Percentiles rank a stretch among this genome's conserved stretches.
phyloP scores from a whole-genome alignment of 2,797 vertebrate genomes.

The Silurus lanzhouensis region DNA sequence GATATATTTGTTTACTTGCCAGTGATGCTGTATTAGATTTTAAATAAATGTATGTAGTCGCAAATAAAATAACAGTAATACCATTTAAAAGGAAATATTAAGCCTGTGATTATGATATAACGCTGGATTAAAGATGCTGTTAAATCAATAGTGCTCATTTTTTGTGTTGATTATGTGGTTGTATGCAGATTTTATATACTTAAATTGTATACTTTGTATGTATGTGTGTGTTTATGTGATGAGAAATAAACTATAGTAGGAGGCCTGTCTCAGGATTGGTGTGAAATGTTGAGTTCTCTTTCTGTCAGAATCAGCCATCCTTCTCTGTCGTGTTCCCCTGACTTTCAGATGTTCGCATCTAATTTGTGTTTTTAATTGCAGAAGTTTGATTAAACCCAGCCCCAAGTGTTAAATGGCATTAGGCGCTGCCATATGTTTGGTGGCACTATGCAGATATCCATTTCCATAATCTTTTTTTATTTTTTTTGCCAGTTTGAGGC shows the following conservation, averaged over 20 bases:
- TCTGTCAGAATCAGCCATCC: slow-evolving; percentile 75
- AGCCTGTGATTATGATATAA: not conserved
- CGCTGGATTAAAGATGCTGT: not conserved
- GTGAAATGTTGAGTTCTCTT: slow-evolving; percentile 57
- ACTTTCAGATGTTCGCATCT: slow-evolving; percentile 80
- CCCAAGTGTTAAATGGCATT: slow-evolving; percentile 80
- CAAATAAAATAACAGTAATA: not conserved
- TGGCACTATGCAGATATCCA: slow-evolving; percentile 68
- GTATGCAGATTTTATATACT: not conserved
- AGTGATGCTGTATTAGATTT: not conserved
- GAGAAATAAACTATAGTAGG: slow-evolving; percentile 47
- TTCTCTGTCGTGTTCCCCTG: slow-evolving; percentile 69
- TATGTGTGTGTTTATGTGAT: slow-evolving; percentile 5
- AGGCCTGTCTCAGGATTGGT: slow-evolving; percentile 66
- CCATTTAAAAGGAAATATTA: not conserved
- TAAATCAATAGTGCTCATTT: not conserved
- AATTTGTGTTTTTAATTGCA: slow-evolving; percentile 81
- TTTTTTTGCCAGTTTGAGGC: slow-evolving; percentile 71
- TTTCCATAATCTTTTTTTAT: slow-evolving; percentile 77
- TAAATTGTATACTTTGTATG: not conserved
- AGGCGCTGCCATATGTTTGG: slow-evolving; percentile 76
- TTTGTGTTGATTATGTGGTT: not conserved
- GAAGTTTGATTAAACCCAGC: slow-evolving; percentile 82
- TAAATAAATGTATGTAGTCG: not conserved
- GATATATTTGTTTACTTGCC: not conserved